Conservation (phyloP, 2,888 invertebrate genomes). For the Scaptomyza cyrtandrae region DNA sequence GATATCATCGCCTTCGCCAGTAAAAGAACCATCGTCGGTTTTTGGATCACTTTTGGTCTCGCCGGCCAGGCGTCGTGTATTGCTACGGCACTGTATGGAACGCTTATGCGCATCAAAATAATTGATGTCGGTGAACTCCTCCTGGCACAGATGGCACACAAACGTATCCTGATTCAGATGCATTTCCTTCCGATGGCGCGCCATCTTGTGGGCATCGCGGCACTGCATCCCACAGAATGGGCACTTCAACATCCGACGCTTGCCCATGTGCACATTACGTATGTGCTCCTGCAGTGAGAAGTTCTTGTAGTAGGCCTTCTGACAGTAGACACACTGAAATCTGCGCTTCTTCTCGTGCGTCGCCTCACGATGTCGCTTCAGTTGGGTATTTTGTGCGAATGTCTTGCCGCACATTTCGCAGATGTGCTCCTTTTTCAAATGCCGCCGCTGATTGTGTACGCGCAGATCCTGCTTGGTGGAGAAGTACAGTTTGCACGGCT, state of each 20-base stretch:
- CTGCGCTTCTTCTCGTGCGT: conserved; percentile 81
- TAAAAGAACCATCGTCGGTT: background rate
- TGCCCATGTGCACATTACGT: conserved; percentile 81
- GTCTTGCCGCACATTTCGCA: conserved; percentile 82
- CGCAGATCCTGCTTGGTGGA: conserved; percentile 81
- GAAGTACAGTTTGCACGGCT: conserved; percentile 79
- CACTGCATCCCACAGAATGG: conserved; percentile 82
- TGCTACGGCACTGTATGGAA: conserved; percentile 81
- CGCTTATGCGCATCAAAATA: conserved; percentile 82
- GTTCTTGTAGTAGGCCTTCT: conserved; percentile 81
- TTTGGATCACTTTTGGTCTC: conserved; percentile 5
- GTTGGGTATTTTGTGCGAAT: conserved; percentile 80
- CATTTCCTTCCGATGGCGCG: conserved; percentile 79
- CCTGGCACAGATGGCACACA: conserved; percentile 76
- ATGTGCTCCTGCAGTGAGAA: conserved; percentile 81
- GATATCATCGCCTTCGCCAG: conserved; percentile 18
- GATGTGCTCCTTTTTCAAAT: conserved; percentile 79
- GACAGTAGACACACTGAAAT: conserved; percentile 75
- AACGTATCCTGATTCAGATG: conserved; percentile 78
- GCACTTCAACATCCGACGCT: conserved; percentile 78
- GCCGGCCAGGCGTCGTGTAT: conserved; percentile 63
- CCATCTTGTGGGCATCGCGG: conserved; percentile 82
- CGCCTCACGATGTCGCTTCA: conserved; percentile 81
- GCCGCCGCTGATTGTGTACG: conserved; percentile 80
- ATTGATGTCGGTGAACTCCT: conserved; percentile 81